Evolutionary conservation across 1,140 invertebrate genomes (phyloP), one percentile per base, ranked within the genome.

Genomic region (Diorhabda elongata): DNA sequence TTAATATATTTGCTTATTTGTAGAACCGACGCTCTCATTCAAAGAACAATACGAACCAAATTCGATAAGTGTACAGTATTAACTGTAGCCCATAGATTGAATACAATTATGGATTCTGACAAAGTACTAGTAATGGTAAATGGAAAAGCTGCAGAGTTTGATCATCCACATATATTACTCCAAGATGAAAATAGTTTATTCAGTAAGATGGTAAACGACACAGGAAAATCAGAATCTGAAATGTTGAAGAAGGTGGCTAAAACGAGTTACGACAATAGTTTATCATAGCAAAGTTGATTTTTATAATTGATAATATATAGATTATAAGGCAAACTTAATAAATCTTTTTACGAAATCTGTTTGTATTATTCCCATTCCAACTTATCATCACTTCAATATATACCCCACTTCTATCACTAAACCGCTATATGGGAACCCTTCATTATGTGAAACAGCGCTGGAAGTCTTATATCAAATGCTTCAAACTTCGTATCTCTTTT

Each of bases 61-160:
- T 93, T 93, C 73, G 81, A 80, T 0, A 80, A 87, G 2, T 93
- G 91, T 75, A 94, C 92, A 0, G 90, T 94, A 1, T 77, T 94
- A n/a, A 95, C 93, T 0, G 92, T 95, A 59, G 92, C 92, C 3
- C 93, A 94, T 83, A 84, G 92, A 7, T 81, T 94, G 3, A 87
- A 92, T 69, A 94, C 91, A 0, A 88, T 94, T 42, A 90, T 93
- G 85, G 90, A 93, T 75, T 89, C 84, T 64, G 87, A 91, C 80
- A 87, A 88, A 67, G 86, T 93, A 65, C 76, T 93, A 74, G 89
- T 91, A 0, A 85, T 92, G 83, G 88, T 92, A 69, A 82, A 84
- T 57, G 91, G 91, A 6, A 78, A 67, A 5, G 82, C 84, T 41
- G 84, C 85, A 59, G 91, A 93, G 79, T 89, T 89, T 74, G 90